Evolutionary conservation across 2,888 invertebrate species (phyloP), one percentile per base, ranked within the genome.

Genomic region (Scaptomyza reducta): DNA sequence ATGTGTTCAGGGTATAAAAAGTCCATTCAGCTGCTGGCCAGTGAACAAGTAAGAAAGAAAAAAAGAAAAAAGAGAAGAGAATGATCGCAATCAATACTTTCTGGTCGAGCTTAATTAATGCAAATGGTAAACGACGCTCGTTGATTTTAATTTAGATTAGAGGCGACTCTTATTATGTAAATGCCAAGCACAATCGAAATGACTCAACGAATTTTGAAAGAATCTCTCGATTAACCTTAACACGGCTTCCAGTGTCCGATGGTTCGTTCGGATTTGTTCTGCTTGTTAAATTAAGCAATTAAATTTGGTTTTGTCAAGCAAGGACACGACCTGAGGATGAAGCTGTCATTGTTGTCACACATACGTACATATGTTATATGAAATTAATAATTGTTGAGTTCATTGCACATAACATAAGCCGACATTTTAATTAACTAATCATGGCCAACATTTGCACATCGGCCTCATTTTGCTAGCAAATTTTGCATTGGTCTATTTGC

Each of bases 131-230:
- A 31, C 50, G 62, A 31, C 46, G 60, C 60, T 68, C 72, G 73
- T 84, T 87, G 84, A 85, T 87, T 85, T 88, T 78, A 78, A 85
- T 88, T 85, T 81, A 88, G 84, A 84, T 84, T 87, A 77, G 41
- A 54, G 63, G 40, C 40, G 16, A 73, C 71, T 85, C 63, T 65
- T 59, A 62, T 77, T 77, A 59, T 59, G 76, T 70, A 75, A 73
- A 73, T 70, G 40, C 10, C 7, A 6, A 16, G 16, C 10, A 47
- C 42, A 53, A 56, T 40, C 44, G 35, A 62, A 63, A 50, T 62
- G 70, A 45, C 13, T 42, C 25, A 35, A 49, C 53, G 40, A 35
- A 63, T 35, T 42, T 57, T 27, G 1, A 40, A 51, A 57, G 58
- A 59, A 62, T 22, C 29, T 41, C 14, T 10, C 10, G 7, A 18